Conservation (phyloP, 2,888 invertebrate genomes). For the Chrysolina haemoptera region DNA sequence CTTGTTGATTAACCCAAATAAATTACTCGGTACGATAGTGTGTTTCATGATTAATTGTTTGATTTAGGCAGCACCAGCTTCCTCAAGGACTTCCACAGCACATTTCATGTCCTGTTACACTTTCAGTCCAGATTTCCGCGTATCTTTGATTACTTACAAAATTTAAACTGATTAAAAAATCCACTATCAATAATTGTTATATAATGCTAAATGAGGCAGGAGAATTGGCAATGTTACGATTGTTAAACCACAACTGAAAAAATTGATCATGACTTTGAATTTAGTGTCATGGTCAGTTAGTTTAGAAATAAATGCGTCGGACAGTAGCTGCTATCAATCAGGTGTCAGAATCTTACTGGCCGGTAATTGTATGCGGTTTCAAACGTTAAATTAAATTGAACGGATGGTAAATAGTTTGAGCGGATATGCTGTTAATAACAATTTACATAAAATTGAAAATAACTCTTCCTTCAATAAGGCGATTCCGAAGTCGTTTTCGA, state of each 20-base stretch:
- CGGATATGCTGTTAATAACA: too few relatives aligned
- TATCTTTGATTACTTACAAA: neutral
- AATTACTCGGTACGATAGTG: too few relatives aligned
- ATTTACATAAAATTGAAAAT: too few relatives aligned
- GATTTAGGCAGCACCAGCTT: too few relatives aligned
- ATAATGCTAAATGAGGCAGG: neutral
- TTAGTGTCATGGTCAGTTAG: neutral
- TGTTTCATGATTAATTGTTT: too few relatives aligned
- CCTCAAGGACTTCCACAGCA: too few relatives aligned
- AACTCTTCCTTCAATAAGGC: too few relatives aligned
- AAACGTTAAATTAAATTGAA: too few relatives aligned
- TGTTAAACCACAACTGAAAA: neutral
- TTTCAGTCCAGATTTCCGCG: neutral
- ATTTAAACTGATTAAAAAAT: neutral
- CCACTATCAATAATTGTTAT: neutral
- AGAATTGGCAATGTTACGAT: neutral
- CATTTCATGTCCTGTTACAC: too few relatives aligned
- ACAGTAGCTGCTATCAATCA: neutral
- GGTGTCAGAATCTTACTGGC: neutral
- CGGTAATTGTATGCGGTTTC: neutral
- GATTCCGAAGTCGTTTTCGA: too few relatives aligned
- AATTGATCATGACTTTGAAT: slow-evolving; percentile 21
- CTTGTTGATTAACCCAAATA: too few relatives aligned
- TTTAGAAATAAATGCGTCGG: neutral
- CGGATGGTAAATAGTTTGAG: too few relatives aligned